Evolutionary conservation across 1,140 invertebrate species (phyloP).

Genomic region (Kradibia gibbosae): DNA sequence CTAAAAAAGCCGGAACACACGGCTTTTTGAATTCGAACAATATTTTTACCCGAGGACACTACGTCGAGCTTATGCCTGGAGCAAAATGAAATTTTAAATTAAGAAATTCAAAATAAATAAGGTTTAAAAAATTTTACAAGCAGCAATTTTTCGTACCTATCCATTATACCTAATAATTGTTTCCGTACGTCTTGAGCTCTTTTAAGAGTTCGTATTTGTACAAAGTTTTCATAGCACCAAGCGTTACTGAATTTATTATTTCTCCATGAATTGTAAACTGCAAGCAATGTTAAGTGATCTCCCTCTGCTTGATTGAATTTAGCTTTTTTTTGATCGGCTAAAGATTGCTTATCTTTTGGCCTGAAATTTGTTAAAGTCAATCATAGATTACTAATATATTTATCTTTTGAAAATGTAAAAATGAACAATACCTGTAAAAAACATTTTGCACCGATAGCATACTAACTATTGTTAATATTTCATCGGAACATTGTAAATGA

Average conservation of each 20-base stretch:
- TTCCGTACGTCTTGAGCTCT: slow-evolving; percentile 98
- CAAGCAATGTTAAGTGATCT: slow-evolving; percentile 97
- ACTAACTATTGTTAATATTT: slow-evolving; percentile 98
- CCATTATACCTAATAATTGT: slow-evolving; percentile 98
- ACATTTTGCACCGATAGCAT: slow-evolving; percentile 99
- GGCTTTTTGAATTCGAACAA: slow-evolving; percentile 96
- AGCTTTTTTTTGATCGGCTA: slow-evolving; percentile 99
- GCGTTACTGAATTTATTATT: slow-evolving; percentile 99
- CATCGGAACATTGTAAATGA: slow-evolving; percentile 97
- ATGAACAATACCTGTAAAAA: slow-evolving; percentile 84
- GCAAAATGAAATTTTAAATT: slow-evolving; percentile 56
- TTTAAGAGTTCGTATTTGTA: slow-evolving; percentile 97
- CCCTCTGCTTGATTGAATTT: slow-evolving; percentile 99
- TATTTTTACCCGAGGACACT: slow-evolving; percentile 96
- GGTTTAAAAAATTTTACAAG: not conserved
- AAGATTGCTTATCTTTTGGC: slow-evolving; percentile 96
- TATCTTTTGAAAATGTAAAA: slow-evolving; percentile 1
- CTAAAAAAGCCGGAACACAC: slow-evolving; percentile 99
- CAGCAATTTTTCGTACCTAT: slow-evolving; percentile 76
- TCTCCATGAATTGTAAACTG: slow-evolving; percentile 99
- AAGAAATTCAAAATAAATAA: slow-evolving; percentile 55
- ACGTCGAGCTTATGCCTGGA: slow-evolving; percentile 96
- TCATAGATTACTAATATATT: not conserved
- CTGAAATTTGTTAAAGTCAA: slow-evolving; percentile 61
- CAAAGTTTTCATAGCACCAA: slow-evolving; percentile 99